These are phyloP conservation scores for Brachymystax lenok DNA, from an alignment of 2,797 vertebrate species.

Conservation along the genomic window DNA sequence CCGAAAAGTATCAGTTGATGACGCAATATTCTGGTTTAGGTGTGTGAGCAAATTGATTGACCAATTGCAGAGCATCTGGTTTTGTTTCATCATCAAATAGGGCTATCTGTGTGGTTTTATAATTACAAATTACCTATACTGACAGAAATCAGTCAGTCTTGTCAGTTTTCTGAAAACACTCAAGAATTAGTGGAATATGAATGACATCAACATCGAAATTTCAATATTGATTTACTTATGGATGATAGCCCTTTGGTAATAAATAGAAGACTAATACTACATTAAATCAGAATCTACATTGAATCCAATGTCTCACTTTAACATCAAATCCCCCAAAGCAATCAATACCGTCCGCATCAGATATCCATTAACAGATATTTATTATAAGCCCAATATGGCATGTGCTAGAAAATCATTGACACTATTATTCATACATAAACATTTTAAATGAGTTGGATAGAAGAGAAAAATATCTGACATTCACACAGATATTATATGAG, in stretches of 20 bases:
- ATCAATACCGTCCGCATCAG: not conserved
- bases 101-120: not conserved
- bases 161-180: not conserved
- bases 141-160: not conserved
- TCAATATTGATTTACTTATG: not conserved
- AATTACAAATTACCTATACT: not conserved
- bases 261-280: not conserved
- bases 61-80: slow-evolving; percentile 16
- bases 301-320: not conserved
- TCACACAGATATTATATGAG: not conserved
- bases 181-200: not conserved
- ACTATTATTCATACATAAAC: not conserved
- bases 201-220: not conserved
- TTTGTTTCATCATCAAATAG: slow-evolving; percentile 16
- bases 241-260: not conserved
- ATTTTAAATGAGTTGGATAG: not conserved
- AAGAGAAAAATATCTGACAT: not conserved
- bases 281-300: not conserved
- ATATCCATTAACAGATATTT: slow-evolving; percentile 9
- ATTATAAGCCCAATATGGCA: not conserved
- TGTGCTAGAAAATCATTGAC: not conserved
- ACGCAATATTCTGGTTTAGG: not conserved
- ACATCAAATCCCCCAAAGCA: not conserved
- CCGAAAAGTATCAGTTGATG: not conserved
- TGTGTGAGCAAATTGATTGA: not conserved